These are phyloP conservation scores for Spinibarbus caldwelli DNA, from an alignment of 2,797 vertebrate genomes.

Conservation along the genomic window DNA sequence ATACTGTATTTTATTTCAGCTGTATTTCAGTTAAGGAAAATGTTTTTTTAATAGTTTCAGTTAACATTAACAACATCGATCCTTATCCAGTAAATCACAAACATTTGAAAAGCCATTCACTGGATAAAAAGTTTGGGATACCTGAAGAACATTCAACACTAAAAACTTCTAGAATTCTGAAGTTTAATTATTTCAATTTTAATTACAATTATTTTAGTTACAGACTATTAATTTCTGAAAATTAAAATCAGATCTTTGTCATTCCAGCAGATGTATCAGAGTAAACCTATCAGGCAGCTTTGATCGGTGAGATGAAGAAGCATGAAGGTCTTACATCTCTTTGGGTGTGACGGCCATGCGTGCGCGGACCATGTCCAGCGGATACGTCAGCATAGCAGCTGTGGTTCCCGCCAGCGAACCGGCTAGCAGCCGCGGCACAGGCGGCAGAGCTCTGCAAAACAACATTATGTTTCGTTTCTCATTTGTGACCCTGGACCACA, in stretches of 20 bases:
- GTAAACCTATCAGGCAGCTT: too few species aligned
- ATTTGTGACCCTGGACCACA: too few species aligned
- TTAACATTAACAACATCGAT: background rate
- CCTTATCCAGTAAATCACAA: too few species aligned
- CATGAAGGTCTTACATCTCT: slow-evolving; percentile 88
- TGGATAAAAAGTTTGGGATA: too few species aligned
- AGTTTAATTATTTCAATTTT: too few species aligned
- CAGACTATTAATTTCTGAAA: too few species aligned
- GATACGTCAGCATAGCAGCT: slow-evolving; percentile 92
- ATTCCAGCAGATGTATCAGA: too few species aligned
- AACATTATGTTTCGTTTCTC: background rate
- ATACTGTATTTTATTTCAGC: background rate
- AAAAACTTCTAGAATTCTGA: too few species aligned
- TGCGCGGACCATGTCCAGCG: slow-evolving; percentile 95
- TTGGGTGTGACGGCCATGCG: slow-evolving; percentile 98
- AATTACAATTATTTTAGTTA: too few species aligned
- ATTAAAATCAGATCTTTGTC: too few species aligned
- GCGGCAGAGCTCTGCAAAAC: slow-evolving; percentile 84
- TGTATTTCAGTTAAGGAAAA: too few species aligned
- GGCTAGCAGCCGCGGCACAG: slow-evolving; percentile 89
- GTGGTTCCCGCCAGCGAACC: slow-evolving; percentile 93
- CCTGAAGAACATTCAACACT: background rate
- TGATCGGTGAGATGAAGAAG: background rate
- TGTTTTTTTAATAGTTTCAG: too few species aligned
- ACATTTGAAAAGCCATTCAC: background rate